phyloP scores from a whole-genome alignment of 1,140 invertebrate species.

The Eubasilissa regina region DNA sequence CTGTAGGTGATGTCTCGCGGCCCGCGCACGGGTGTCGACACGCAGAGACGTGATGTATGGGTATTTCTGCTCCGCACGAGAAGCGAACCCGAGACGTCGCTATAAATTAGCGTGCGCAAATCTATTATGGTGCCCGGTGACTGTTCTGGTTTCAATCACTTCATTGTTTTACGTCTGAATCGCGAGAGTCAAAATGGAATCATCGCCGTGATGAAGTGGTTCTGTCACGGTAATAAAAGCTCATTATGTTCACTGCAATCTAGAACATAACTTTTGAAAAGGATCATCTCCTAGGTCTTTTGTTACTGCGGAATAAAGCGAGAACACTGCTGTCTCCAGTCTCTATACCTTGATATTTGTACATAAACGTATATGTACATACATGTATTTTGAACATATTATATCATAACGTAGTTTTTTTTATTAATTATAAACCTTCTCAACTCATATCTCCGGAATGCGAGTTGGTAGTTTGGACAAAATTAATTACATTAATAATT shows the following conservation, averaged over 20 bases:
- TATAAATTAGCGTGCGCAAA: conserved; percentile 38
- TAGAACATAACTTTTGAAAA: conserved; percentile 23
- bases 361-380: too few species aligned
- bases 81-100: conserved; percentile 37
- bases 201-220: conserved; percentile 10
- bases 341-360: too few species aligned
- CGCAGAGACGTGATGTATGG: conserved; percentile 28
- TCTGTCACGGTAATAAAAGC: conserved; percentile 26
- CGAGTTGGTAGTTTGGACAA: too few species aligned
- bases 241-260: conserved; percentile 5
- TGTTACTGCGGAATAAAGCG: too few species aligned
- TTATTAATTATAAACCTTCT: too few species aligned
- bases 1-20: not conserved
- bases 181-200: conserved; percentile 23
- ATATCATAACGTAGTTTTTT: too few species aligned
- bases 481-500: too few species aligned
- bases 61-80: conserved; percentile 38
- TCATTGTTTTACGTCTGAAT: conserved; percentile 42
- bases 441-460: too few species aligned
- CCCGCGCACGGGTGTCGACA: conserved; percentile 5
- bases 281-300: conserved; percentile 17
- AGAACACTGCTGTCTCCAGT: too few species aligned
- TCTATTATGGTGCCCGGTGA: conserved; percentile 30
- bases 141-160: conserved; percentile 33
- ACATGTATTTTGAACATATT: too few species aligned